Evolutionary conservation across 2,797 vertebrate genomes (phyloP).

Genomic region (Hozukius guyotensis): DNA sequence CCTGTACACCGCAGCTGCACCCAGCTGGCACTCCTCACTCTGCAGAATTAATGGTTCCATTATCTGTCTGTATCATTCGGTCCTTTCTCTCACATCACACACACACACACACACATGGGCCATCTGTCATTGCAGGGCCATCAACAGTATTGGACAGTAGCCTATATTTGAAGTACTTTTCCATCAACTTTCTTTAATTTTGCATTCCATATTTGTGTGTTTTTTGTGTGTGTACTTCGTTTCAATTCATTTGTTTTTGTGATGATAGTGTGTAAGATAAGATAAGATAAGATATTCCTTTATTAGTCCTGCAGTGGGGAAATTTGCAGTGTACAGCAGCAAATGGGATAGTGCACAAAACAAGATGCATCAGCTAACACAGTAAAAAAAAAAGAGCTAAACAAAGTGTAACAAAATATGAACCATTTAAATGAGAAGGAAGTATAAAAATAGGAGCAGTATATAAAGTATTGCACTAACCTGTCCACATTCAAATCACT

Average conservation of each 20-base stretch:
- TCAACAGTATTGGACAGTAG: neutral
- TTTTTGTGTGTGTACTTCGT: neutral
- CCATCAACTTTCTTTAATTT: neutral
- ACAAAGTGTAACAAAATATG: too few species aligned
- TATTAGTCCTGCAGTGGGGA: rapidly evolving
- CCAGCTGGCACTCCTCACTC: constrained; percentile 72
- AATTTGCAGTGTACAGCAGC: too few species aligned
- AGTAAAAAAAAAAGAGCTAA: too few species aligned
- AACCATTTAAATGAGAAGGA: too few species aligned
- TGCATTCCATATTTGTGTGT: neutral
- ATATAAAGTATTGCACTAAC: too few species aligned
- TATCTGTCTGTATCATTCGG: constrained; percentile 65
- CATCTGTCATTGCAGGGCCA: constrained; percentile 44
- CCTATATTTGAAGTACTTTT: neutral
- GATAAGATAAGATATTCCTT: too few species aligned
- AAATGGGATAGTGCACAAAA: too few species aligned
- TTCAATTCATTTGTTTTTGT: neutral
- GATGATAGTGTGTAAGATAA: neutral
- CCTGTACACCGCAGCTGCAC: constrained; percentile 73
- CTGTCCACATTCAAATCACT: too few species aligned
- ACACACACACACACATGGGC: constrained; percentile 14
- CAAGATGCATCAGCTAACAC: too few species aligned
- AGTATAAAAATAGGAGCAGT: too few species aligned
- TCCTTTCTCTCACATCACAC: constrained; percentile 37
- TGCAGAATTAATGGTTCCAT: constrained; percentile 77